These are phyloP conservation scores for Solea senegalensis DNA, from an alignment of 2,113 vertebrate species.

Conservation along the genomic window DNA sequence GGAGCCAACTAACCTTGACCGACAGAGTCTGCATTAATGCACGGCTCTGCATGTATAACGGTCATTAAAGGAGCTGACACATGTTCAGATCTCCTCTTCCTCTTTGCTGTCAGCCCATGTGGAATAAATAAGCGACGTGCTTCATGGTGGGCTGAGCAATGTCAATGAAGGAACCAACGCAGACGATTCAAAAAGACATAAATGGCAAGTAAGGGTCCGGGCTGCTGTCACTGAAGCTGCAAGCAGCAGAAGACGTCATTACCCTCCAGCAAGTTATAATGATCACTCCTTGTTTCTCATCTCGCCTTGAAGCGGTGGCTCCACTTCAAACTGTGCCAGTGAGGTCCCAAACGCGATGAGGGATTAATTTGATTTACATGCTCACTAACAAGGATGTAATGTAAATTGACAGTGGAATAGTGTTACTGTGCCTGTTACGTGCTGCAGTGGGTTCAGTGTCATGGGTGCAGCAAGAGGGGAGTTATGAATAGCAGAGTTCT, in stretches of 20 bases:
- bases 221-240: slow-evolving; percentile 12
- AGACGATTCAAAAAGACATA: slow-evolving; percentile 13
- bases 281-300: slow-evolving; percentile 28
- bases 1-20: slow-evolving; percentile 50
- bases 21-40: slow-evolving; percentile 50
- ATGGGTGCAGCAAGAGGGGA: slow-evolving; percentile 15
- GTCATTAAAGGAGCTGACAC: slow-evolving; percentile 43
- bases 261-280: slow-evolving; percentile 19
- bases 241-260: slow-evolving; percentile 23
- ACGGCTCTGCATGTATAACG: slow-evolving; percentile 15
- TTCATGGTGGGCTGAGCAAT: slow-evolving; percentile 51
- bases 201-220: slow-evolving; percentile 32
- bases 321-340: slow-evolving; percentile 27
- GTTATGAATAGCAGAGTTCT: slow-evolving; percentile 54
- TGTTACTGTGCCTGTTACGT: slow-evolving; percentile 32
- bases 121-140: slow-evolving; percentile 54
- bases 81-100: slow-evolving; percentile 21
- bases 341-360: slow-evolving; percentile 21
- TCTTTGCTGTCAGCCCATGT: slow-evolving; percentile 46
- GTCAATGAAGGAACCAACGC: slow-evolving; percentile 34
- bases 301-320: slow-evolving; percentile 20
- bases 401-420: slow-evolving; percentile 56
- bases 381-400: slow-evolving; percentile 62
- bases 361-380: slow-evolving; percentile 66
- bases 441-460: slow-evolving; percentile 42